Conservation (phyloP, 1,140 invertebrate species). For the Pseudomyrmex cubaensis region DNA sequence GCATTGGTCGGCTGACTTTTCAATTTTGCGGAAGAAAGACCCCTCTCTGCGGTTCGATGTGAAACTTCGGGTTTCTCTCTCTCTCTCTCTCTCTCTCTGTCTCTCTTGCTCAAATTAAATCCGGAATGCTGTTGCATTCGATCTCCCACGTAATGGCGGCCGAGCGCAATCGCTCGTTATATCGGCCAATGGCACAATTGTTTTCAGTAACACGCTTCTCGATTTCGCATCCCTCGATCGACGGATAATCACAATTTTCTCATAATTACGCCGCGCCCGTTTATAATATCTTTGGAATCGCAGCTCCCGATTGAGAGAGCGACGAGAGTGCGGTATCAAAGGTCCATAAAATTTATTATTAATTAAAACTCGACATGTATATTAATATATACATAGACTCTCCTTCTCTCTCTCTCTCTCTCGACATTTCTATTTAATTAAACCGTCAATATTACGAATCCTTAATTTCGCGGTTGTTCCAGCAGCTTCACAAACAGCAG, state of each 20-base stretch:
- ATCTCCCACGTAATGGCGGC: constrained; percentile 19
- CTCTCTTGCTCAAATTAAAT: constrained; percentile 59
- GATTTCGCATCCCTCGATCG: not conserved
- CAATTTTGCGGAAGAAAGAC: constrained; percentile 63
- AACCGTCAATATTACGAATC: not conserved
- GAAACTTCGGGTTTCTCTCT: constrained; percentile 32
- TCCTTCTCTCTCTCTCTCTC: too few species aligned
- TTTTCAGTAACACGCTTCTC: constrained; percentile 27
- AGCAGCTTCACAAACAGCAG: not conserved
- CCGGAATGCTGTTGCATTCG: constrained; percentile 24
- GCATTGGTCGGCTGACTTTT: constrained; percentile 62
- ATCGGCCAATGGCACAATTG: constrained; percentile 11
- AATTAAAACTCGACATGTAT: not conserved
- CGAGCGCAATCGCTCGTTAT: constrained; percentile 21
- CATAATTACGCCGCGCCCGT: not conserved
- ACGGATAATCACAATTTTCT: constrained; percentile 20
- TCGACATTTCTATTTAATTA: not conserved
- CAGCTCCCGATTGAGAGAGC: too few species aligned
- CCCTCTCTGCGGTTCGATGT: not conserved
- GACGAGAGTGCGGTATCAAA: not conserved
- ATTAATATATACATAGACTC: too few species aligned
- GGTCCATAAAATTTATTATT: not conserved
- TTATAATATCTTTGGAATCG: constrained; percentile 1
- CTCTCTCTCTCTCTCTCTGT: too few species aligned
- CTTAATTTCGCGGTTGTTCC: not conserved